Conservation (phyloP, 2,797 vertebrate genomes). For the Coregonus ussuriensis region DNA sequence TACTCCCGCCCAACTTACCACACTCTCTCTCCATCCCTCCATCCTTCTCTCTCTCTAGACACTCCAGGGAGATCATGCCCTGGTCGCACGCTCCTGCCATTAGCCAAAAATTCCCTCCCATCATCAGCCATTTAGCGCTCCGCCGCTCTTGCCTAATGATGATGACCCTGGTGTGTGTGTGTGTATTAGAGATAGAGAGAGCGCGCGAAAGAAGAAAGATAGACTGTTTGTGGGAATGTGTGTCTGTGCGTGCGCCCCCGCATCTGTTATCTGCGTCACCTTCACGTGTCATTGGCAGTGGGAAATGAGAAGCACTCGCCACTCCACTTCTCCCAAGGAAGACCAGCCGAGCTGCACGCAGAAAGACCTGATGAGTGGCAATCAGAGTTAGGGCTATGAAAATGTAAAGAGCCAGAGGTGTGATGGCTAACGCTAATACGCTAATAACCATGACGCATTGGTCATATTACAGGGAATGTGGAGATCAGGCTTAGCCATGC, state of each 20-base stretch:
- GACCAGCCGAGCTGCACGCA: constrained; percentile 39
- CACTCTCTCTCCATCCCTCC: not conserved
- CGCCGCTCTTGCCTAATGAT: constrained; percentile 54
- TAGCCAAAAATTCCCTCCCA: constrained; percentile 69
- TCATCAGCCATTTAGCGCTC: constrained; percentile 64
- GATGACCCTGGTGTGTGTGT: constrained; percentile 53
- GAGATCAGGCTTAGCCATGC: too few relatives aligned
- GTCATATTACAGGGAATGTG: not conserved
- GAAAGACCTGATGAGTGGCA: constrained; percentile 50
- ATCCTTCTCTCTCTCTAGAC: constrained; percentile 10
- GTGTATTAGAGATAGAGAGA: constrained; percentile 9
- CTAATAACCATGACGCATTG: constrained; percentile 44
- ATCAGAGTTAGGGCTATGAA: constrained; percentile 53
- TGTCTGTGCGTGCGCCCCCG: not conserved
- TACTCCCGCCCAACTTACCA: not conserved
- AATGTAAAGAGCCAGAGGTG: constrained; percentile 20
- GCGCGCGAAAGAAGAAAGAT: too few relatives aligned
- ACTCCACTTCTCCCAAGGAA: constrained; percentile 41
- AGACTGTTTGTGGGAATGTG: too few relatives aligned
- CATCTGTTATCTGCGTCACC: constrained; percentile 65
- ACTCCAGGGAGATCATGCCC: constrained; percentile 48
- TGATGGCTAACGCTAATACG: constrained; percentile 54
- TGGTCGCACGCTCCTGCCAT: constrained; percentile 61
- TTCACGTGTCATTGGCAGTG: constrained; percentile 72
- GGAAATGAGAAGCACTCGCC: constrained; percentile 56